Conservation (phyloP, 1,140 invertebrate genomes). For the Aphidius ervi region DNA sequence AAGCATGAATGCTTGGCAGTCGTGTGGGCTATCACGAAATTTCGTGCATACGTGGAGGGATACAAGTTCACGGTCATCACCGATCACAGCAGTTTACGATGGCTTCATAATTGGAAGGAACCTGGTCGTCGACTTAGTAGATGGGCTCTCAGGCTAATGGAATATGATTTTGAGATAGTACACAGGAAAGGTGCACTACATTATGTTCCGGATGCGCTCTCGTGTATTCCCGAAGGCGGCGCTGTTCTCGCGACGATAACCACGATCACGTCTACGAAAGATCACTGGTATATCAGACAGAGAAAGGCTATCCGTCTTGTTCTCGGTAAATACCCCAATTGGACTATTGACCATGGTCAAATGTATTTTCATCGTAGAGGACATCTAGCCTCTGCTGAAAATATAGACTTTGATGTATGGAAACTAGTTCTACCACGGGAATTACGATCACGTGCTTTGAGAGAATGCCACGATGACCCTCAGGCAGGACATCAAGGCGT, state of each 20-base stretch:
- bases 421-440: constrained; percentile 17
- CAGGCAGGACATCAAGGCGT: constrained; percentile 16
- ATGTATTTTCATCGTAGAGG: constrained; percentile 2
- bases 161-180: constrained; percentile 26
- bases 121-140: constrained; percentile 22
- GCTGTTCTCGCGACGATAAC: neutral
- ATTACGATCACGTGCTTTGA: neutral
- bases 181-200: constrained; percentile 34
- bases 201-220: constrained; percentile 26
- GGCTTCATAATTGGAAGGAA: constrained; percentile 39
- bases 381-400: neutral
- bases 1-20: constrained; percentile 38
- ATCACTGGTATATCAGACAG: neutral
- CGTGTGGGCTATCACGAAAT: constrained; percentile 19
- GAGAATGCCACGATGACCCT: constrained; percentile 20
- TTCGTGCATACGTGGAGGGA: constrained; percentile 40
- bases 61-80: constrained; percentile 42
- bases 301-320: neutral
- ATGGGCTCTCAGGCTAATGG: constrained; percentile 19
- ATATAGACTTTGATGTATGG: constrained; percentile 14
- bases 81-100: constrained; percentile 44
- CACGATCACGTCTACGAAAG: neutral
- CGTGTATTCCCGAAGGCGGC: constrained; percentile 12
- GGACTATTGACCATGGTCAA: neutral
- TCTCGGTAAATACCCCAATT: neutral